Evolutionary conservation across 35 echinoderm and acorn worm species (phyloP).

Genomic region (Apostichopus japonicus): DNA sequence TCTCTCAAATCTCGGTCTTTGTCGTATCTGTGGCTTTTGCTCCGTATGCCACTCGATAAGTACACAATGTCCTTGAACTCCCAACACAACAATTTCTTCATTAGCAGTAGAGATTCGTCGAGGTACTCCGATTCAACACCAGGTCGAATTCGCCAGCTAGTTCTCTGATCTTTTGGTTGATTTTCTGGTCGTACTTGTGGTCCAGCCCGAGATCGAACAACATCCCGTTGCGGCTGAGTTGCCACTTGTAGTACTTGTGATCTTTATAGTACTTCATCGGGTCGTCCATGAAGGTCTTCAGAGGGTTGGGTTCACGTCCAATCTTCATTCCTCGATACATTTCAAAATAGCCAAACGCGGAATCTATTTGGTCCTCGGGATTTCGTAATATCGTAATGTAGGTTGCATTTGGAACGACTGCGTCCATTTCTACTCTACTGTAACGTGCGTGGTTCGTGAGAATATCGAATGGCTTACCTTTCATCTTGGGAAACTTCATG

Average conservation of each 20-base stretch:
- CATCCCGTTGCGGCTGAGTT: slow-evolving; percentile 61
- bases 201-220: slow-evolving; percentile 74
- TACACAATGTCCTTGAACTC: slow-evolving; percentile 84
- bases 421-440: slow-evolving; percentile 55
- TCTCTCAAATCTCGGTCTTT: background rate
- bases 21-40: slow-evolving; percentile 2
- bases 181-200: slow-evolving; percentile 41
- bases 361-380: slow-evolving; percentile 77
- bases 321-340: slow-evolving; percentile 43
- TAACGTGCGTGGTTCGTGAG: slow-evolving; percentile 65
- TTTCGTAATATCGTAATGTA: slow-evolving; percentile 83
- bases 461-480: slow-evolving; percentile 47
- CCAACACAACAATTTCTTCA: slow-evolving; percentile 79
- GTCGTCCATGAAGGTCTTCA: slow-evolving; percentile 69
- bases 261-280: slow-evolving; percentile 48
- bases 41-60: slow-evolving; percentile 60
- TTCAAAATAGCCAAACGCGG: slow-evolving; percentile 77
- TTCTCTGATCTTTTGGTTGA: slow-evolving; percentile 21
- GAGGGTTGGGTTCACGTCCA: background rate
- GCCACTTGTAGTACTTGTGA: slow-evolving; percentile 42
- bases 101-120: slow-evolving; percentile 73
- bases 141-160: slow-evolving; percentile 68
- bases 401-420: slow-evolving; percentile 55
- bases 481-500: slow-evolving; percentile 44
- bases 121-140: slow-evolving; percentile 76